phyloP scores from a whole-genome alignment of 2,888 invertebrate genomes.

The Dynastes maya region DNA sequence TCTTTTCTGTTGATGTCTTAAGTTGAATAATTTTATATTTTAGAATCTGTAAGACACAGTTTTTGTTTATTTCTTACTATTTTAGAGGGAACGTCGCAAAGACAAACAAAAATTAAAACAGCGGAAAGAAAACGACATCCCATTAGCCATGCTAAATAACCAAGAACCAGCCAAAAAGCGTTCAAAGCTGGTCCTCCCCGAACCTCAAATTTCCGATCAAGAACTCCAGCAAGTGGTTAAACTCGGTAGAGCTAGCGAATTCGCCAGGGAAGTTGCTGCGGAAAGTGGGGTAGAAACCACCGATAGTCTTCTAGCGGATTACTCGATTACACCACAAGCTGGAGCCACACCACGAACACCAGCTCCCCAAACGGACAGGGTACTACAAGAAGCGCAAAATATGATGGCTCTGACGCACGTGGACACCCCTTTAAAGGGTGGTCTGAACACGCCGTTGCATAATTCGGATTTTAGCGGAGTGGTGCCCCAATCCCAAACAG shows the following conservation, averaged over 20 bases:
- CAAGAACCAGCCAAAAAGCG: slow-evolving; percentile 93
- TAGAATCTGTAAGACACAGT: not conserved
- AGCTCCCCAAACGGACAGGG: slow-evolving; percentile 85
- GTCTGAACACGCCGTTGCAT: slow-evolving; percentile 93
- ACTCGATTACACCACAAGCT: slow-evolving; percentile 84
- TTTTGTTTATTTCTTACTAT: not conserved
- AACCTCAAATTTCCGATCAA: slow-evolving; percentile 96
- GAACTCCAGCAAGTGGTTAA: slow-evolving; percentile 94
- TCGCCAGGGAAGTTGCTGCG: slow-evolving; percentile 89
- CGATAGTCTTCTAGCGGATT: slow-evolving; percentile 92
- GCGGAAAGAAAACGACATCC: slow-evolving; percentile 96
- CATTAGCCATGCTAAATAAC: slow-evolving; percentile 88
- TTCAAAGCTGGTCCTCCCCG: slow-evolving; percentile 95
- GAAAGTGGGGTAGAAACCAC: slow-evolving; percentile 86
- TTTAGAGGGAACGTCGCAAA: slow-evolving; percentile 89
- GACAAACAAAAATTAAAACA: slow-evolving; percentile 97
- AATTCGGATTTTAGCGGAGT: slow-evolving; percentile 91
- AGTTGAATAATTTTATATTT: no score
- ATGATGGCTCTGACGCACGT: slow-evolving; percentile 98
- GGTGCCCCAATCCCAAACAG: slow-evolving; percentile 79
- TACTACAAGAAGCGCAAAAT: slow-evolving; percentile 96
- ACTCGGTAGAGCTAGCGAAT: slow-evolving; percentile 91
- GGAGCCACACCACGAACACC: slow-evolving; percentile 90
- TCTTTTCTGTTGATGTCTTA: no score
- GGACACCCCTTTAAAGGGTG: slow-evolving; percentile 97